A percentile compares a stretch with the other conserved stretches of the same genome.
These are phyloP conservation scores for Cecropterus lyciades DNA, from an alignment of 1,140 invertebrate species.

Conservation along the genomic window DNA sequence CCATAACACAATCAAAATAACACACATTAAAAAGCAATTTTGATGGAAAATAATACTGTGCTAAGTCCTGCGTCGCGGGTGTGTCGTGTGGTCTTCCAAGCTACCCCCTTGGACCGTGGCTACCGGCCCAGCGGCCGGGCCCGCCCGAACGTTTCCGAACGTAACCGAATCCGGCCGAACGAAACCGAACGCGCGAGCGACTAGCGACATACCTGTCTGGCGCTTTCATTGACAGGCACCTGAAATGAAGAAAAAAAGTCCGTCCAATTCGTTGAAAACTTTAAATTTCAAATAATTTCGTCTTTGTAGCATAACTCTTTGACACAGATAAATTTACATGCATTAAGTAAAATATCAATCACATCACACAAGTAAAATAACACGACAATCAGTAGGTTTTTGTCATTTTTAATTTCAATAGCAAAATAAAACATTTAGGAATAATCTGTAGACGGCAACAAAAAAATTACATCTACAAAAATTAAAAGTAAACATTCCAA, in stretches of 20 bases:
- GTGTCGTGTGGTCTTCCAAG: constrained; percentile 80
- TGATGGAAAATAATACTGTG: constrained; percentile 75
- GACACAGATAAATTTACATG: constrained; percentile 84
- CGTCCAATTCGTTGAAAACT: constrained; percentile 85
- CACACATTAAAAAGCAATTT: constrained; percentile 82
- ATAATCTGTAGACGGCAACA: constrained; percentile 35
- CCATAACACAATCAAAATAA: constrained; percentile 69
- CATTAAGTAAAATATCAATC: constrained; percentile 40
- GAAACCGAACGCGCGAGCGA: constrained; percentile 78
- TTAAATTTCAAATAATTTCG: constrained; percentile 72
- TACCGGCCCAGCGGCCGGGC: constrained; percentile 66
- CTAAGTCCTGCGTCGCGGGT: constrained; percentile 78
- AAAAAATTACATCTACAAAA: constrained; percentile 65
- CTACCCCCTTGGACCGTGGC: constrained; percentile 75
- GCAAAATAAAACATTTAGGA: constrained; percentile 1
- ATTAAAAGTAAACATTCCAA: constrained; percentile 81
- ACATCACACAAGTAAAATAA: background rate
- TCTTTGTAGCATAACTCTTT: constrained; percentile 40
- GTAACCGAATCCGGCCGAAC: constrained; percentile 75
- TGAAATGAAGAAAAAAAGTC: constrained; percentile 87
- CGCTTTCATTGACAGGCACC: constrained; percentile 89
- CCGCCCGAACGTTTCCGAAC: constrained; percentile 72
- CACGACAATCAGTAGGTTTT: background rate
- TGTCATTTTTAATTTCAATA: background rate
- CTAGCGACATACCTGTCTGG: constrained; percentile 86